These are phyloP conservation scores for Eucera pruinosa DNA, from an alignment of 2,888 invertebrate species.

Conservation along the genomic window DNA sequence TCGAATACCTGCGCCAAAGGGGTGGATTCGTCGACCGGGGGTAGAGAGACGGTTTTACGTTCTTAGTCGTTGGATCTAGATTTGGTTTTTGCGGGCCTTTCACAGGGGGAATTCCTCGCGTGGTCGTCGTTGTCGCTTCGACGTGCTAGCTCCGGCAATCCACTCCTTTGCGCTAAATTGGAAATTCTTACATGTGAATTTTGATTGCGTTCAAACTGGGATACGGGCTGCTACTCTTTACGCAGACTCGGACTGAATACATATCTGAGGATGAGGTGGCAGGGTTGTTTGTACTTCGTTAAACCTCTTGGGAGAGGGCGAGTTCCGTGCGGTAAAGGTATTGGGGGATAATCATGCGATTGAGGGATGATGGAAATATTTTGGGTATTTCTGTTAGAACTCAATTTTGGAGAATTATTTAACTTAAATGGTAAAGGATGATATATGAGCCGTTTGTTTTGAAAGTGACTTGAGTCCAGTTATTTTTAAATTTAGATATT, in stretches of 20 bases:
- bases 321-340: not conserved
- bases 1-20: not conserved
- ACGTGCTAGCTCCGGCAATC: not conserved
- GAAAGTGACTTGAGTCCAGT: no score
- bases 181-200: conserved; percentile 43
- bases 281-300: conserved; percentile 27
- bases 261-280: not conserved
- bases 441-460: no score
- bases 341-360: not conserved
- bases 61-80: conserved; percentile 3
- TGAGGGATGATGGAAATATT: not conserved
- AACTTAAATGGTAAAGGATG: no score
- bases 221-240: conserved; percentile 9
- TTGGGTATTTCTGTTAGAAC: no score
- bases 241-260: conserved; percentile 10
- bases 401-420: no score
- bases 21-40: not conserved
- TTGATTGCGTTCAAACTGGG: conserved; percentile 28
- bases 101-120: conserved; percentile 26
- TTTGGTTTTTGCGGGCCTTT: conserved; percentile 17
- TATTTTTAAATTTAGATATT: no score
- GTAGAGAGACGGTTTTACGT: conserved; percentile 14
- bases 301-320: not conserved
- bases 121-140: not conserved
- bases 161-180: conserved; percentile 17